phyloP scores from a whole-genome alignment of 1,140 invertebrate species.

The Bombus waltoni region DNA sequence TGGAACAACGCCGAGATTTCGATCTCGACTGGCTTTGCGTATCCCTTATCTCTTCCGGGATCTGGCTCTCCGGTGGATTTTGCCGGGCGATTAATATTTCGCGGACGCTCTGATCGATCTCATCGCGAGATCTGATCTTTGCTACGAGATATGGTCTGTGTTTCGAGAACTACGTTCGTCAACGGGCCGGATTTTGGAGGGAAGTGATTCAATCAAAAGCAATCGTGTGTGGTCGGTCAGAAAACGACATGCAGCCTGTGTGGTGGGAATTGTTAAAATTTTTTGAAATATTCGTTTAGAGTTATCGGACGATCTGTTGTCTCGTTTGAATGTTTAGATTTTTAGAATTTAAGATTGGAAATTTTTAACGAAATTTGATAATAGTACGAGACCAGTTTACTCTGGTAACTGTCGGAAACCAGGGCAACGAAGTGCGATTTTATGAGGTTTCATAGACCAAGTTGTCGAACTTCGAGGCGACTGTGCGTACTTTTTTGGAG shows the following conservation, averaged over 20 bases:
- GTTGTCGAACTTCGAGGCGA: background rate
- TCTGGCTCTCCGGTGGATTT: slow-evolving; percentile 19
- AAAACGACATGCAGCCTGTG: too few relatives aligned
- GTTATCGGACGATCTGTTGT: too few relatives aligned
- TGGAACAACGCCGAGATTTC: slow-evolving; percentile 4
- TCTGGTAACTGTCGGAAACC: background rate
- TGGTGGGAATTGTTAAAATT: too few relatives aligned
- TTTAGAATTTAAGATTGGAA: too few relatives aligned
- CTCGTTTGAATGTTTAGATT: too few relatives aligned
- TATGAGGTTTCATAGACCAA: background rate
- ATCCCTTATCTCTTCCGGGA: slow-evolving; percentile 29
- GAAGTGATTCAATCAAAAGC: background rate
- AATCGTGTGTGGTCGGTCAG: too few relatives aligned
- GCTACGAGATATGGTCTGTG: background rate
- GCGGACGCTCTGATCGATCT: background rate
- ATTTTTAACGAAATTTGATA: too few relatives aligned
- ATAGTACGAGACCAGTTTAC: too few relatives aligned
- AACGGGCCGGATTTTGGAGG: background rate
- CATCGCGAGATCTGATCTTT: background rate
- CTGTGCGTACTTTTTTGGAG: background rate
- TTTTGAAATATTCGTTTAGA: too few relatives aligned
- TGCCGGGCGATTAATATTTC: slow-evolving; percentile 32
- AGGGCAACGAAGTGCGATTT: background rate
- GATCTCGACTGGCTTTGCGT: background rate
- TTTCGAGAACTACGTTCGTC: background rate